Evolutionary conservation across 2,888 invertebrate species (phyloP), one percentile per base, ranked within the genome.

Genomic region (Merodon equestris): DNA sequence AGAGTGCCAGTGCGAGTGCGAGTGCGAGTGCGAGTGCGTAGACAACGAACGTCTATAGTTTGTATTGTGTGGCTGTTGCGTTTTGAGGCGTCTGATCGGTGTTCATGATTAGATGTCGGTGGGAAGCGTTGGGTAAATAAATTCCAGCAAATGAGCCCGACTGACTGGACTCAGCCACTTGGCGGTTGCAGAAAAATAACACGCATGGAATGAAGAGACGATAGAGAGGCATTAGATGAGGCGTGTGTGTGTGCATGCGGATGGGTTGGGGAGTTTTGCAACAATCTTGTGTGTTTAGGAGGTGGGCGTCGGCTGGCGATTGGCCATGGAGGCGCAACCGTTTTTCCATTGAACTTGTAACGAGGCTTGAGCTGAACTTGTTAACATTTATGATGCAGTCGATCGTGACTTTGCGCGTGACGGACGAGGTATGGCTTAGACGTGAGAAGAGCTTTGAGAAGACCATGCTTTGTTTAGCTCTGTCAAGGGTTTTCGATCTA

Each of bases 101-200:
- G 40, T 38, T 54, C 48, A 18, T 68, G 77, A 79, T 79, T 79
- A 79, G 27, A 27, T 27, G 67, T 72, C 73, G 68, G 68, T 79
- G 68, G 77, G 63, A 64, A 67, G 73, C 77, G 77, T 63, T 73
- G 73, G 77, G 68, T 68, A 68, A 79, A 79, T 79, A 68, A 73
- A 67, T 63, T 63, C 57, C 48, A 68, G 48, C 77, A 79, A 79
- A 79, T 79, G 77, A 73, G 67, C 67, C 72, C 40, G 3, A 13
- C 72, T 34, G 3, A 13, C 19, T 27, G 34, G 47, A 17, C 13
- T 13, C 27, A 7, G 27, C 27, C 27, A 27, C 27, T 27, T 27
- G 27, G 27, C 27, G 7, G 27, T 27, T 27, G 27, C 27, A 7
- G 2, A 27, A 27, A 27, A 27, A 7, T n/a, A n/a, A n/a, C n/a